Evolutionary conservation across 2,113 vertebrate species (phyloP), one percentile per base, ranked within the genome.

Genomic region (Osmerus mordax): DNA sequence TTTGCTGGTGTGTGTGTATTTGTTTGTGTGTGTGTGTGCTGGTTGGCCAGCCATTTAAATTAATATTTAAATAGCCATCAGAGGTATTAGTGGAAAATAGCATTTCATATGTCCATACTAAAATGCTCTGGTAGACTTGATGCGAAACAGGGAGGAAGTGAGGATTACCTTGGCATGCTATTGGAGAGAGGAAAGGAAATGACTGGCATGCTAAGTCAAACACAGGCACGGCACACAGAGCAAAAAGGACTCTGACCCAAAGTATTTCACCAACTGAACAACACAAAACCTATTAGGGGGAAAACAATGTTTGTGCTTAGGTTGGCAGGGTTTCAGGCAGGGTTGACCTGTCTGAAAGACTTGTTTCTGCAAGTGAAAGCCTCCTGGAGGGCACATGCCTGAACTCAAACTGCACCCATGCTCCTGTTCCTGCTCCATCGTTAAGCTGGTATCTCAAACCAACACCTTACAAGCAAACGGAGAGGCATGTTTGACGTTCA

Each of bases 21-120:
- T 54, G 52, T n/a, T n/a, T 54, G 52, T 54, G 11, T 55, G 54
- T 16, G 54, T 55, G 54, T 16, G 14, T 64, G 61, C 32, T 25
- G 73, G 76, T 71, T 52, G 66, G 76, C 60, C 15, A 8, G 73
- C 76, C 83, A 88, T 89, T 91, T 88, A 80, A 85, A 87, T 89
- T 66, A 78, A 87, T 89, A 87, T 88, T 89, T 80, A 86, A 90
- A 90, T 75, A 87, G 85, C 69, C 79, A 54, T 41, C 65, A 66
- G 61, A 71, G 74, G 78, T 77, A 82, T 80, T 72, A 73, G 84
- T 66, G 78, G 72, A 71, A 9, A 74, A 81, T 65, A 62, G 75
- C 79, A 80, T 83, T 88, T 85, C 71, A 80, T 80, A 51, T 62
- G 54, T 70, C 62, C 75, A 56, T 76, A 76, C 60, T 74, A 74